Base-by-base conservation (phyloP, 2,888 invertebrate species). In the Drosophila flavopinicola region DNA sequence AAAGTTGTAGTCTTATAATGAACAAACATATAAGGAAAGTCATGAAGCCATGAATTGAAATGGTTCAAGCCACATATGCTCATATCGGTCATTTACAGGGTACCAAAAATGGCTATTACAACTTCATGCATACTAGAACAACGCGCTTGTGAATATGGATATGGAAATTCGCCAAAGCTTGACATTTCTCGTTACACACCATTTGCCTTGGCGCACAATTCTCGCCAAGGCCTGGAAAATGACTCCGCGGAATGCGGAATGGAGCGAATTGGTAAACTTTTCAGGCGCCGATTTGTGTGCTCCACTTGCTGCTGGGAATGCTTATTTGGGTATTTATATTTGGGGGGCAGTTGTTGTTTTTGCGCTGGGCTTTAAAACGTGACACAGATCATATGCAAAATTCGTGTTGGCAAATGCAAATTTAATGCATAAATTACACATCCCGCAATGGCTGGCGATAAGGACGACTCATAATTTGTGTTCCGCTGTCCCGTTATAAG, bases 341-440 rank as follows among this genome's bases (percentile, higher is more conserved):
- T 17, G 17, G 17, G 13, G 1, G 24, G 25, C 5, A 37, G 51
- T 24, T 7, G 27, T 9, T 37, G 23, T 27, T 29, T 15, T 38
- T 30, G 35, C 24, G 10, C 6, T n/a, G 7, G 20, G 30, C 39
- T 33, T 68, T 53, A 24, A 49, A 68, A 47, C 48, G 57, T 47
- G 70, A 33, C 63, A 35, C 47, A 32, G 75, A 57, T 71, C 75
- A 64, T 57, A 71, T 63, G 75, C 38, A 49, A 49, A 63, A 33
- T 52, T 48, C 29, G 54, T 45, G 33, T 27, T 27, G 71, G 38
- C 13, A 51, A 49, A 72, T 72, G 76, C 56, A 71, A 72, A 72
- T 72, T 42, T 37, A 56, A 52, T 48, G 66, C 72, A 73, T 66
- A 80, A 80, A 86, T 76, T 84, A 42, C 47, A 41, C 41, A 66